These are phyloP conservation scores for Plectrocnemia conspersa DNA, from an alignment of 1,140 invertebrate genomes.

Conservation along the genomic window DNA sequence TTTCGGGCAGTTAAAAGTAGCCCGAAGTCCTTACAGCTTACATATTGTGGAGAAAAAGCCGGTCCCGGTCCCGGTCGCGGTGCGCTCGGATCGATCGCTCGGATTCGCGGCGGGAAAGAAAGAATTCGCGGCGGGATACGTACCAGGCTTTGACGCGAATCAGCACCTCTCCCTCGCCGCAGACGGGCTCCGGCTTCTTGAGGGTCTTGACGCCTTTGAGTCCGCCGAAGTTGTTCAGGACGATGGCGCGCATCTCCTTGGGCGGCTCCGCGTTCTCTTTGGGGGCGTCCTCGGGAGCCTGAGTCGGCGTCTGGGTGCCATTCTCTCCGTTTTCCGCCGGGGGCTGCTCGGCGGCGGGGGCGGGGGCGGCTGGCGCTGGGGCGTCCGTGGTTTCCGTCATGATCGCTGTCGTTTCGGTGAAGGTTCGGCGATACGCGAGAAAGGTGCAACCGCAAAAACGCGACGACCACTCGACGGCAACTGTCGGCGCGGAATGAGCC, in stretches of 20 bases:
- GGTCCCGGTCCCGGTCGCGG: background rate
- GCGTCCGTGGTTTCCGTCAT: conserved; percentile 52
- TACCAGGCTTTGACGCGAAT: conserved; percentile 82
- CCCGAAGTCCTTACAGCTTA: conserved; percentile 21
- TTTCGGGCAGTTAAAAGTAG: background rate
- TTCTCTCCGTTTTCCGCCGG: conserved; percentile 50
- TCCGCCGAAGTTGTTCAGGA: conserved; percentile 78
- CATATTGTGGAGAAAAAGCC: background rate
- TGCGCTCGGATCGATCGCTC: conserved; percentile 8
- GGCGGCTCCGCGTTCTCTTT: conserved; percentile 58
- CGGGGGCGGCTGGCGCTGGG: conserved; percentile 47
- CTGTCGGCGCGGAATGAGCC: background rate
- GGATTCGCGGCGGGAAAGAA: too few relatives aligned
- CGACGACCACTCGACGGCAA: background rate
- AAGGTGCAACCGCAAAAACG: background rate
- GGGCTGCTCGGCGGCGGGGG: conserved; percentile 48
- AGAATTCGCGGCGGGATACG: conserved; percentile 36
- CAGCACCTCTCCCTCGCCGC: conserved; percentile 72
- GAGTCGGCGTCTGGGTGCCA: conserved; percentile 45
- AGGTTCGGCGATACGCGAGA: background rate
- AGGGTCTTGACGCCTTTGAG: conserved; percentile 77
- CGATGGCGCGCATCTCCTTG: conserved; percentile 78
- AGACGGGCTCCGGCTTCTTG: conserved; percentile 70
- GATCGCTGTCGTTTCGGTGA: conserved; percentile 13
- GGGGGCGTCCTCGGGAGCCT: conserved; percentile 50